Evolutionary conservation across 2,888 invertebrate genomes (phyloP), one percentile per base, ranked within the genome.

Genomic region (Folsomia manolachei): DNA sequence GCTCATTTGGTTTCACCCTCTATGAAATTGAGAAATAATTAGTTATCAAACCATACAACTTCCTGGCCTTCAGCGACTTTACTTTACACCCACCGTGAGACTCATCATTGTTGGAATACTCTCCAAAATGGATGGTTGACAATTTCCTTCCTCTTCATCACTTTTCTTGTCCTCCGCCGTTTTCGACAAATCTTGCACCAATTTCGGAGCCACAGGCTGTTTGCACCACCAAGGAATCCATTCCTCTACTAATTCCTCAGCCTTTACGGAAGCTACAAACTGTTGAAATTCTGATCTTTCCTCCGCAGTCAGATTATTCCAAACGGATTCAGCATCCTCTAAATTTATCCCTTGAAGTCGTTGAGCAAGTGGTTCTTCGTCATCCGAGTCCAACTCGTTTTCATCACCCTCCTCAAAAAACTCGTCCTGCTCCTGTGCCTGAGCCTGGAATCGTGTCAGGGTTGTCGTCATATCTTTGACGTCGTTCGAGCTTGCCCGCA

Each of bases 261-360:
- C 51, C 0, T 69, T 63, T 51, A 67, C 56, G 51, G 70, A 63
- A n/a, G 69, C 53, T 0, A 71, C 74, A 51, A 78, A 71, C 26
- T 53, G 69, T 64, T 78, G 69, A 70, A 80, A 80, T n/a, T 75
- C 79, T 21, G 69, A 72, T 60, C 53, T 76, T 65, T 80, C 80
- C 25, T 80, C 79, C 7, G 60, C 71, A 4, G 80, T 79, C 25
- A 80, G 70, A 21, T 71, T 69, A 0, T 73, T 73, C 80, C 80
- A 80, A n/a, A 80, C 74, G 27, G 70, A 71, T 27, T 79, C 78
- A 1, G 79, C 66, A 63, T 80, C 74, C 60, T 80, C 76, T 18
- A 80, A 53, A 65, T 79, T 71, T 1, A 80, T 63, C 21, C 75
- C 78, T 60, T 70, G 68, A 53, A 80, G 66, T 27, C 80, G 72